phyloP scores from a whole-genome alignment of 2,797 vertebrate species.

The Falco columbarius region DNA sequence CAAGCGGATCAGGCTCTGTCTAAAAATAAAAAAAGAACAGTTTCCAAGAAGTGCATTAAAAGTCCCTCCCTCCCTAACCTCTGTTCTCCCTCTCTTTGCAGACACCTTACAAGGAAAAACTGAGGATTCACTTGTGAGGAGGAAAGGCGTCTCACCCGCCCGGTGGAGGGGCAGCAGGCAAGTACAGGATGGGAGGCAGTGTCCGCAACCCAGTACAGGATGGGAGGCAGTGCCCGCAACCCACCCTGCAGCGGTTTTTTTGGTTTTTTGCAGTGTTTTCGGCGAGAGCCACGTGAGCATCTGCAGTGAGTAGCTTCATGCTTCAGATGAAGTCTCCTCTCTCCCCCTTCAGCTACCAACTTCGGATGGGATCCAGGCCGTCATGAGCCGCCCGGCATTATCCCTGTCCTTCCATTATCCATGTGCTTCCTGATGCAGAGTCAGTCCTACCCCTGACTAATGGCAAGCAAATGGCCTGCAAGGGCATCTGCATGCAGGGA shows the following conservation, averaged over 20 bases:
- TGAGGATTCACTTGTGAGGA: background rate
- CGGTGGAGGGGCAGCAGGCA: background rate
- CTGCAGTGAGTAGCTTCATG: background rate
- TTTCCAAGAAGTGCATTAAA: background rate
- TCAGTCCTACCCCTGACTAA: background rate
- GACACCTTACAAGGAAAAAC: background rate
- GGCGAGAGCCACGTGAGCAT: background rate
- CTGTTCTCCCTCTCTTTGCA: background rate
- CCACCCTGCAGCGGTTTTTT: background rate
- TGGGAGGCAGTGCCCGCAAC: no score
- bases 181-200: no score
- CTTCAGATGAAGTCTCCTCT: background rate
- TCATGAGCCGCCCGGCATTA: background rate
- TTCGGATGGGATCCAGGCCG: background rate
- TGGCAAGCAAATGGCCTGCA: no score
- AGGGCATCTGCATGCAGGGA: background rate
- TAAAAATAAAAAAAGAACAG: background rate
- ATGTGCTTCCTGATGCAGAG: fast-evolving
- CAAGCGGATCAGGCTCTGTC: background rate
- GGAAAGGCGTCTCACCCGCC: background rate
- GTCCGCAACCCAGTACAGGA: no score
- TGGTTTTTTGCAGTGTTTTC: no score
- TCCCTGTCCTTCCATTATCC: background rate
- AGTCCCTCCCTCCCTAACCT: background rate
- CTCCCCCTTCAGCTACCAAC: background rate